These are phyloP conservation scores for Arctocebus calabarensis DNA, from an alignment of 2,797 vertebrate species.

Conservation along the genomic window DNA sequence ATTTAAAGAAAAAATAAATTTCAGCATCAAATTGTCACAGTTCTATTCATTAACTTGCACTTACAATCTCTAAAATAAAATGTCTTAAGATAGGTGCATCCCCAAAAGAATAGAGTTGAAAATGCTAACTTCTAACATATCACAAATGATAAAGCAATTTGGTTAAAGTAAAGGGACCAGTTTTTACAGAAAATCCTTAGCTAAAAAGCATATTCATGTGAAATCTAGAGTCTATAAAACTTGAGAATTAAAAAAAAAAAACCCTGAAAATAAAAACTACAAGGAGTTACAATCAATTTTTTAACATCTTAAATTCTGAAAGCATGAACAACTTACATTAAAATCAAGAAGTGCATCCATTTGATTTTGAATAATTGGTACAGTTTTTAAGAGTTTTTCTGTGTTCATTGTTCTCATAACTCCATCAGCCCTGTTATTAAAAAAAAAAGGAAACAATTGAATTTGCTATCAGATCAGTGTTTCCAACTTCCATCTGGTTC, in stretches of 20 bases:
- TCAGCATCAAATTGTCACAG: background rate
- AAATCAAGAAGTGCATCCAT: slow-evolving; percentile 99
- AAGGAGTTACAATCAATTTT: slow-evolving; percentile 18
- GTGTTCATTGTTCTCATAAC: slow-evolving; percentile 99
- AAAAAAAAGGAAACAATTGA: slow-evolving; percentile 45
- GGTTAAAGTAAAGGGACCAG: background rate
- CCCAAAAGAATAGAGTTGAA: background rate
- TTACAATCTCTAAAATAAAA: slow-evolving; percentile 8
- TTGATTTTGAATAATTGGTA: slow-evolving; percentile 98
- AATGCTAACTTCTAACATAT: slow-evolving; percentile 34
- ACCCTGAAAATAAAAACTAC: slow-evolving; percentile 13
- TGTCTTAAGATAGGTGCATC: background rate
- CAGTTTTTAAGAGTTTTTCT: slow-evolving; percentile 98
- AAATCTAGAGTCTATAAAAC: slow-evolving; percentile 23
- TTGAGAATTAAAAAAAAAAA: background rate
- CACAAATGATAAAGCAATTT: slow-evolving; percentile 6
- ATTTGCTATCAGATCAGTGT: slow-evolving; percentile 47
- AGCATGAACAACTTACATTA: slow-evolving; percentile 91
- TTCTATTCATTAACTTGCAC: background rate
- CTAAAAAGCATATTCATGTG: background rate
- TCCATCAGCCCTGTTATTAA: slow-evolving; percentile 93
- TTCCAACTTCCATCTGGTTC: slow-evolving; percentile 44
- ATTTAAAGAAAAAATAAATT: slow-evolving; percentile 24
- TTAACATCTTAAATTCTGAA: slow-evolving; percentile 54
- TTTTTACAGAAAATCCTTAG: slow-evolving; percentile 39